A percentile compares a stretch with the other conserved stretches of the same genome.
These are phyloP conservation scores for Manacus vitellinus DNA, from an alignment of 2,113 vertebrate genomes.

Conservation along the genomic window DNA sequence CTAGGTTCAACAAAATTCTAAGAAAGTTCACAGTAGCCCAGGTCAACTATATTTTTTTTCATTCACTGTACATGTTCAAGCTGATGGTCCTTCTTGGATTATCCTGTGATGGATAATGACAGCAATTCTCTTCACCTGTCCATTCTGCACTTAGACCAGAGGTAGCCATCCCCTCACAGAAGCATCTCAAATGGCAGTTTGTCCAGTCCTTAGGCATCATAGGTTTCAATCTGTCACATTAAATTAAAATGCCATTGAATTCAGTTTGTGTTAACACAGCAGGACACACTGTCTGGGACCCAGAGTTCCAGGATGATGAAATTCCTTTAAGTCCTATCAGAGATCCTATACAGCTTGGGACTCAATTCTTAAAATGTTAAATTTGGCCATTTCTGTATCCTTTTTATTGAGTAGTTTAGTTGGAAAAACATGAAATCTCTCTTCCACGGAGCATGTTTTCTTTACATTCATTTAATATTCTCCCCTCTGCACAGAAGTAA, in stretches of 20 bases:
- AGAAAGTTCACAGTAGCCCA: background rate
- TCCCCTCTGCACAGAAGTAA: background rate
- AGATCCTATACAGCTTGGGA: background rate
- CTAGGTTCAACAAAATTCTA: background rate
- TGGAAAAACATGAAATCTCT: conserved; percentile 1
- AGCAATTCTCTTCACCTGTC: background rate
- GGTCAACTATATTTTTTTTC: background rate
- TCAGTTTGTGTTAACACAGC: background rate
- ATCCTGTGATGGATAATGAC: background rate
- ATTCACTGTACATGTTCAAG: background rate
- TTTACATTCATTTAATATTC: background rate
- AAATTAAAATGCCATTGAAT: conserved; percentile 1
- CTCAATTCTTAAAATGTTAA: background rate
- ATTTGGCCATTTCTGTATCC: background rate
- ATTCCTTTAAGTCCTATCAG: background rate
- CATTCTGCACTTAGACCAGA: background rate
- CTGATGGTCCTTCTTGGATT: background rate
- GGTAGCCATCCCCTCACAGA: background rate
- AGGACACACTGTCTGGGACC: background rate
- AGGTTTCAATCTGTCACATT: background rate
- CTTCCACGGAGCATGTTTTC: background rate
- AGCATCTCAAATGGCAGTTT: background rate
- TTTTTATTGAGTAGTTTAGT: background rate
- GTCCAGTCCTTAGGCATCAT: background rate
- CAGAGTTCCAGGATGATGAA: background rate